Base-by-base conservation (phyloP, 2,888 invertebrate species). In the Brachypterus glaber region DNA sequence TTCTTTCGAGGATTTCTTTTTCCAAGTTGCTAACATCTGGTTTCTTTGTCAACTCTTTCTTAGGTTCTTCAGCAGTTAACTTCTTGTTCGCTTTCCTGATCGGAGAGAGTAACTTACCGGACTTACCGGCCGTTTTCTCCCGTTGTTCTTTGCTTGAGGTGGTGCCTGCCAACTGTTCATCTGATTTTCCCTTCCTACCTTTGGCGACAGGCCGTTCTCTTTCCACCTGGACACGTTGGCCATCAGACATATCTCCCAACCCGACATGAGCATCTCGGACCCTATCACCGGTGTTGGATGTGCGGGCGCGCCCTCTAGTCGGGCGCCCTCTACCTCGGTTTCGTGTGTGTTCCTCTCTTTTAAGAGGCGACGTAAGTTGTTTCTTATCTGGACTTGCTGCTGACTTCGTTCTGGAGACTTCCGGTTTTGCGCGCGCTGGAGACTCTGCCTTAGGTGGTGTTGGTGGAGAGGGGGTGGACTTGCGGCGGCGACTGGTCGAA, bases 261-360 rank as follows among this genome's bases (percentile, higher is more conserved):
- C 73, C 61, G 73, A 74, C 64, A 73, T 73, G 63, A 79, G 68
- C 66, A 73, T 74, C 72, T 77, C 77, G 64, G 75, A 74, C 59
- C 73, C 78, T 67, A 77, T 76, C 71, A 77, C 77, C 67, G 60
- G 72, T 47, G 55, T 63, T 57, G 52, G 56, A 47, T 45, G 55
- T 29, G 29, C 3, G 17, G 35, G 7, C 44, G 38, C 59, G 46
- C 33, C 58, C 54, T 46, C 55, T 46, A 43, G 52, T 44, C 47
- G 52, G 40, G 50, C 50, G 49, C 35, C 17, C 35, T 29, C 35
- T 3, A 50, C 58, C 49, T 53, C 60, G 54, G 45, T 57, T 55
- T 53, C 56, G 51, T 49, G 51, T 52, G 69, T 75, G 66, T 82
- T 83, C 79, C 76, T 79, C 78, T 82, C 82, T 73, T 72, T 81